Evolutionary conservation across 92 coral and sea anemone species (phyloP), one percentile per base, ranked within the genome.

Genomic region (Paramuricea clavata): DNA sequence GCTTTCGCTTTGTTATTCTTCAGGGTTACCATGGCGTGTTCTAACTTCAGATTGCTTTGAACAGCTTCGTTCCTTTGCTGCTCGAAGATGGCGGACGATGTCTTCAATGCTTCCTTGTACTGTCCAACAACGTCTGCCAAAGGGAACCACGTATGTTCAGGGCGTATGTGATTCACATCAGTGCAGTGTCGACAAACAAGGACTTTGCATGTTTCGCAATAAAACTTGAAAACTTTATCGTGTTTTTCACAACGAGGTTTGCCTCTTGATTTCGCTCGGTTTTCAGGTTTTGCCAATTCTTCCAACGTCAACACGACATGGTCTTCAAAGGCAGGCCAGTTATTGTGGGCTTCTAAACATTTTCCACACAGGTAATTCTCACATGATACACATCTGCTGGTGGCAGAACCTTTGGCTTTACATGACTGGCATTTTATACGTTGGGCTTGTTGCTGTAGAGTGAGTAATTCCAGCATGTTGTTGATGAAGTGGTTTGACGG

Each of bases 231-330:
- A n/a, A 5, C 9, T 27, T 74, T 47, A 6, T 74, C 34, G 15
- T 74, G 60, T 13, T 43, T 74, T 35, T 74, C 27, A n/a, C 80
- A 74, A 0, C 56, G 34, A 1, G 77, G 31, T n/a, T 43, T 43
- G 16, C 80, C 34, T 43, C 30, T 43, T 5, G 80, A 33, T 49
- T 74, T 74, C 10, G 31, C 80, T 22, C 23, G 33, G 61, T 74
- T 43, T 47, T 74, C 60, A 22, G 80, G 54, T 22, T 26, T 74
- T 28, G 80, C 54, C 10, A 74, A 74, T 74, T 43, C 80, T 6
- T 21, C 80, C 80, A 74, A 12, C 31, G 80, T 36, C 27, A 70
- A 1, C 76, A 70, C 76, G 10, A 17, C 76, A 36, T 70, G 76
- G 21, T 34, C 52, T 35, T 70, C 30, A 36, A 70, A 70, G 19